Evolutionary conservation across 2,888 invertebrate species (phyloP).

Genomic region (Coenonympha arcania): DNA sequence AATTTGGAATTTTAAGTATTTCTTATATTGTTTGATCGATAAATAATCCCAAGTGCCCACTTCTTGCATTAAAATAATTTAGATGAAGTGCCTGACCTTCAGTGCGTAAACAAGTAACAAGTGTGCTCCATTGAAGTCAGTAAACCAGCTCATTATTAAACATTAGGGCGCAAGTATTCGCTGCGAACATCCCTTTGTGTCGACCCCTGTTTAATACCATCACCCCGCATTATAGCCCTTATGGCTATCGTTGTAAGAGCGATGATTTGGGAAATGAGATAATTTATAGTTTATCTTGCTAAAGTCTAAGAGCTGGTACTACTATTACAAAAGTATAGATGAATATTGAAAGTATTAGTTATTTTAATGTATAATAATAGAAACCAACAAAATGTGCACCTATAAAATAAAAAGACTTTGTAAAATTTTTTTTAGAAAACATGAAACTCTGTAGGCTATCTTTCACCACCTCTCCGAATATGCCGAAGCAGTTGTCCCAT

Average conservation of each 20-base stretch:
- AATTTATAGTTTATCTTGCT: conserved; percentile 65
- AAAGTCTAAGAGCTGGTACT: not conserved
- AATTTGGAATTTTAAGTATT: not conserved
- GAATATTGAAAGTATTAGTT: too few relatives aligned
- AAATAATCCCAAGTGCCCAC: too few relatives aligned
- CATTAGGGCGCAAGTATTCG: conserved; percentile 18
- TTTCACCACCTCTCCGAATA: too few relatives aligned
- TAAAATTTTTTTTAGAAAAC: too few relatives aligned
- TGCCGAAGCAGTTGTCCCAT: too few relatives aligned
- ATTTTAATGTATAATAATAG: too few relatives aligned
- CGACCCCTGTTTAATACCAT: not conserved
- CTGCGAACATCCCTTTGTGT: conserved; percentile 20
- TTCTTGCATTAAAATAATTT: not conserved
- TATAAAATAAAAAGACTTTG: too few relatives aligned
- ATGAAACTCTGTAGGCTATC: too few relatives aligned
- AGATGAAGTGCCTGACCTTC: not conserved
- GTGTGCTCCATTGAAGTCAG: not conserved
- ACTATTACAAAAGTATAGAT: not conserved
- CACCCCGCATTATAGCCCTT: conserved; percentile 9
- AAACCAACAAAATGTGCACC: too few relatives aligned
- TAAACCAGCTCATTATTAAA: conserved; percentile 17
- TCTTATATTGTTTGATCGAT: too few relatives aligned
- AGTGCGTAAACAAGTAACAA: not conserved
- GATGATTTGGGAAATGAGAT: conserved; percentile 29
- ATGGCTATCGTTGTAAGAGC: conserved; percentile 18